phyloP scores from a whole-genome alignment of 1,140 invertebrate species.

The Drosophila rufa region DNA sequence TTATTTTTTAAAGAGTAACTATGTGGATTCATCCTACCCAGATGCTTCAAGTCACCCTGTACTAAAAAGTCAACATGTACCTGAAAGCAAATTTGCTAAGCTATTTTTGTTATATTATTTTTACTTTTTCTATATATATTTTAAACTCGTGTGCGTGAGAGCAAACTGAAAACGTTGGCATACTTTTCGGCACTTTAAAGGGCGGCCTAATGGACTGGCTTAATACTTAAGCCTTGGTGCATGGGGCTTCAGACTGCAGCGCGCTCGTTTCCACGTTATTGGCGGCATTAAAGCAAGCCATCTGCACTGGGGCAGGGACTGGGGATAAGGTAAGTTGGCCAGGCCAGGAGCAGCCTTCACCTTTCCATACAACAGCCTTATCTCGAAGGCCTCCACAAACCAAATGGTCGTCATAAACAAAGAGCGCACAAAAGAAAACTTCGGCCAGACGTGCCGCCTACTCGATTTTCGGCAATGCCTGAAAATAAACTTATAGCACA shows the following conservation, averaged over 20 bases:
- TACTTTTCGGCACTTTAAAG: slow-evolving; percentile 53
- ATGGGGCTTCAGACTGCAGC: slow-evolving; percentile 23
- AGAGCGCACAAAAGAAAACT: slow-evolving; percentile 38
- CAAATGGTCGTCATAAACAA: slow-evolving; percentile 77
- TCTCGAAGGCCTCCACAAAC: slow-evolving; percentile 60
- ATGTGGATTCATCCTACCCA: neutral
- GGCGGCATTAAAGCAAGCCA: slow-evolving; percentile 55
- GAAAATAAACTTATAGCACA: slow-evolving; percentile 36
- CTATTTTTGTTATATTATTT: slow-evolving; percentile 45
- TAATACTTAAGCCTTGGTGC: slow-evolving; percentile 48
- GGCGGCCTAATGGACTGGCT: slow-evolving; percentile 40
- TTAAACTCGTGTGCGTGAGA: slow-evolving; percentile 31
- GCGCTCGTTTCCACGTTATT: slow-evolving; percentile 51
- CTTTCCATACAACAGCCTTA: slow-evolving; percentile 59
- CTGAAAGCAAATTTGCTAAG: slow-evolving; percentile 63
- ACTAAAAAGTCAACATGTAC: slow-evolving; percentile 1
- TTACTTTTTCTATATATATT: slow-evolving; percentile 8
- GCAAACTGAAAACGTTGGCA: slow-evolving; percentile 57
- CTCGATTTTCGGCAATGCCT: slow-evolving; percentile 33
- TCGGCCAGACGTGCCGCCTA: slow-evolving; percentile 58
- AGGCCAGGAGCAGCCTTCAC: slow-evolving; percentile 33
- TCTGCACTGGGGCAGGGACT: slow-evolving; percentile 11
- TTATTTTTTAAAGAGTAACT: no score
- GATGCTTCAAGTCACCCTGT: neutral
- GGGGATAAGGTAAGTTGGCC: slow-evolving; percentile 1